phyloP scores from a whole-genome alignment of 1,140 invertebrate genomes.

The Trissolcus basalis region DNA sequence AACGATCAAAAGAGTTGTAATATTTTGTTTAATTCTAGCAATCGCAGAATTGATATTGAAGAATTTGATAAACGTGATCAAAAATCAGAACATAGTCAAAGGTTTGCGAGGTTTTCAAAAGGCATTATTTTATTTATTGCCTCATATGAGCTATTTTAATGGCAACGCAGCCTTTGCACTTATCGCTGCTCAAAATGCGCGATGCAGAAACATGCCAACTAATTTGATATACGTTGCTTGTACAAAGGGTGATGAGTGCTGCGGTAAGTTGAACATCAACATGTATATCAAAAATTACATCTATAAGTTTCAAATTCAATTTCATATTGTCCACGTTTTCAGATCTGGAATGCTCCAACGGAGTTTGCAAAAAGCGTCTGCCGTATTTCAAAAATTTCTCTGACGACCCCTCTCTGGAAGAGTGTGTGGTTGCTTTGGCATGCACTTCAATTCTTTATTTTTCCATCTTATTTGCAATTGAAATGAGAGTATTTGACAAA shows the following conservation, averaged over 20 bases:
- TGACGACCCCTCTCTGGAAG: slow-evolving; percentile 63
- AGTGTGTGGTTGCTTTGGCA: slow-evolving; percentile 63
- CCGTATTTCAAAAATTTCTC: slow-evolving; percentile 63
- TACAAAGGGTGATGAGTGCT: slow-evolving; percentile 56
- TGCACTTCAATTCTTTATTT: slow-evolving; percentile 68
- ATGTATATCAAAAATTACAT: slow-evolving; percentile 8
- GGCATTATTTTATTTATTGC: slow-evolving; percentile 66
- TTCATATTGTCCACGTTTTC: too few species aligned
- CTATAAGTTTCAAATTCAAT: too few species aligned
- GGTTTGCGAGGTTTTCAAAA: slow-evolving; percentile 64
- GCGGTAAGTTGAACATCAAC: slow-evolving; percentile 52
- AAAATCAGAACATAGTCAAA: slow-evolving; percentile 26
- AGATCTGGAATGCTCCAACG: slow-evolving; percentile 65
- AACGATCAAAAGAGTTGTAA: too few species aligned
- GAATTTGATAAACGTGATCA: slow-evolving; percentile 29
- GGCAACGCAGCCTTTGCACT: slow-evolving; percentile 66
- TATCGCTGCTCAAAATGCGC: slow-evolving; percentile 64
- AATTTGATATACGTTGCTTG: slow-evolving; percentile 59
- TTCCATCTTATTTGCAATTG: slow-evolving; percentile 63
- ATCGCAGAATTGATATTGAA: slow-evolving; percentile 62
- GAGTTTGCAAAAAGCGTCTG: slow-evolving; percentile 63
- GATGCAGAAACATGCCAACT: slow-evolving; percentile 67
- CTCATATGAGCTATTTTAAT: slow-evolving; percentile 71
- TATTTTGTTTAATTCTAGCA: slow-evolving; percentile 61
- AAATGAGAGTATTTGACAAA: slow-evolving; percentile 62